A percentile compares a stretch with the other conserved stretches of the same genome.
Conservation (phyloP, 2,888 invertebrate genomes). For the Salpingus planirostris region DNA sequence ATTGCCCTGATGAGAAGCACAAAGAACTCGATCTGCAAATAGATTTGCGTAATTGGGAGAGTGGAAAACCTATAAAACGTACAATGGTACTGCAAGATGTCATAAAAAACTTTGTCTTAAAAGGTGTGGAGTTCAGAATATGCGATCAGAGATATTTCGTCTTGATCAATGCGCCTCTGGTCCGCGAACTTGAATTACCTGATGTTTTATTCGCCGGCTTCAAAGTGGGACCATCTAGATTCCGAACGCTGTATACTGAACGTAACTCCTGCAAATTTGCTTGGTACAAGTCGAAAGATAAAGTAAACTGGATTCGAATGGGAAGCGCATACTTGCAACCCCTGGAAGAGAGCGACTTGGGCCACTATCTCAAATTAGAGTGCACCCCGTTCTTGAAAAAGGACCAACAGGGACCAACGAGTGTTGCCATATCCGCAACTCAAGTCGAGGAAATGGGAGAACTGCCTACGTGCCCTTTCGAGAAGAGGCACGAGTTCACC, state of each 20-base stretch:
- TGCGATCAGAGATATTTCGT: conserved; percentile 52
- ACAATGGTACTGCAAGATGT: conserved; percentile 8
- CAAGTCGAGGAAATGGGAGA: conserved; percentile 57
- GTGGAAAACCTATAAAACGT: conserved; percentile 5
- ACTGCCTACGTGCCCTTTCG: conserved; percentile 76
- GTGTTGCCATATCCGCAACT: conserved; percentile 51
- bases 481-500: conserved; percentile 67
- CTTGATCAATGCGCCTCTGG: conserved; percentile 65
- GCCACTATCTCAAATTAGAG: conserved; percentile 55
- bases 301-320: conserved; percentile 51
- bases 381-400: conserved; percentile 48
- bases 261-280: conserved; percentile 49
- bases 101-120: conserved; percentile 7
- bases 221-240: conserved; percentile 63
- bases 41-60: conserved; percentile 9
- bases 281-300: conserved; percentile 64
- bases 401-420: conserved; percentile 52
- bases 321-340: conserved; percentile 49
- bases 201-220: conserved; percentile 63
- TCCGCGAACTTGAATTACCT: conserved; percentile 56
- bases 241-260: conserved; percentile 55
- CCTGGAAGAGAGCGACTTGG: conserved; percentile 55
- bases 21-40: conserved; percentile 4
- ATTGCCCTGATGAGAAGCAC: conserved; percentile 4
- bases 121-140: conserved; percentile 16